Evolutionary conservation across 2,888 invertebrate species (phyloP), one percentile per base, ranked within the genome.

Genomic region (Chloroclysta siterata): DNA sequence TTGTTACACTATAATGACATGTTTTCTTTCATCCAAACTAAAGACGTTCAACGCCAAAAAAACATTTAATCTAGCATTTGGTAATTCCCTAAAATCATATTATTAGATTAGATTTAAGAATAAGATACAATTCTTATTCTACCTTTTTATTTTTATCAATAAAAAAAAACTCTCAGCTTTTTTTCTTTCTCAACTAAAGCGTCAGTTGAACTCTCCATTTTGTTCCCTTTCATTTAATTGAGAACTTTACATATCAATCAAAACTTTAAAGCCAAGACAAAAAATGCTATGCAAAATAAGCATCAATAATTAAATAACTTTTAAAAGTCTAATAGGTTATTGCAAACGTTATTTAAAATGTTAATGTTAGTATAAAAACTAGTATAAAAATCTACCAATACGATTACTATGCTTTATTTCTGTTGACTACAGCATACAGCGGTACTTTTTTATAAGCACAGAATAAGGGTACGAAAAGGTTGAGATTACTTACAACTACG

Each of bases 21-120:
- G 52, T 58, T 62, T 53, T 36, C 36, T 50, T 50, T 56, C 17
- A 44, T 59, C 53, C 42, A 47, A 66, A 58, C 47, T 55, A 53
- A 47, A 15, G 58, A 61, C 68, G 65, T 65, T 51, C 53, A 29
- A 68, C 64, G 65, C 54, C 68, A 44, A 60, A 51, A 60, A 47
- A 44, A 62, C 39, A 66, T 42, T 60, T 66, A 63, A 29, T 53
- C 64, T 67, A 67, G 48, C 61, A 60, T 68, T 65, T 65, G 65
- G 67, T 68, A 58, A 54, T 62, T 62, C 22, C 53, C 58, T 62
- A 62, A 60, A 59, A 53, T 53, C 44, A 51, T 53, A 50, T 60
- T 22, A 22, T 22, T 22, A 22, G 22, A 22, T 22, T 22, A 22
- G 22, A 22, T 22, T 22, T 22, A 22, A 22, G 22, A 22, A 22